Conservation (phyloP, 2,113 vertebrate species). For the Lichenostomus cassidix region DNA sequence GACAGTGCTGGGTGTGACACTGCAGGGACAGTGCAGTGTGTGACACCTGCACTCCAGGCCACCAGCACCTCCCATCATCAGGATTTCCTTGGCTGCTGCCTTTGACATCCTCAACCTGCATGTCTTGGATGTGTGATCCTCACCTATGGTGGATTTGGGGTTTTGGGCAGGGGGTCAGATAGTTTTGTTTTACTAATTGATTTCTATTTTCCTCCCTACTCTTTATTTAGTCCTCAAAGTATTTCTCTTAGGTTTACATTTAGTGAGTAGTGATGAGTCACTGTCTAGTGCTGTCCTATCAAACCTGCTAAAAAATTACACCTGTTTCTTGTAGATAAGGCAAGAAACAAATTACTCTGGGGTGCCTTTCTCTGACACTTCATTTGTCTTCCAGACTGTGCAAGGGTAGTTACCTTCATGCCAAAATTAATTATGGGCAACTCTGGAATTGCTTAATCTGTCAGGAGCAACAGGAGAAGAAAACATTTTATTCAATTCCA, state of each 20-base stretch:
- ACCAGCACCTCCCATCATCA: neutral
- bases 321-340: constrained; percentile 42
- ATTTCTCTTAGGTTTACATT: neutral
- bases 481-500: neutral
- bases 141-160: neutral
- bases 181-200: neutral
- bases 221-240: neutral
- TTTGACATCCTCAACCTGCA: neutral
- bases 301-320: constrained; percentile 33
- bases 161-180: neutral
- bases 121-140: neutral
- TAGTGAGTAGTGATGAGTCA: neutral
- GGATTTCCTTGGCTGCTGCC: neutral
- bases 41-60: neutral
- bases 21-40: too few species aligned
- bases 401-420: constrained; percentile 32
- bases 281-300: neutral
- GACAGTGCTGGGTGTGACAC: too few species aligned
- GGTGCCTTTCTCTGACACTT: constrained; percentile 21
- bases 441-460: constrained; percentile 47
- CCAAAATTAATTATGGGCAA: constrained; percentile 41
- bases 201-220: neutral
- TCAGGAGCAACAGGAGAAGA: constrained; percentile 35
- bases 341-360: constrained; percentile 35
- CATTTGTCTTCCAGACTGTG: constrained; percentile 41